Percentiles rank a stretch among this genome's conserved stretches.
These are phyloP conservation scores for Hypercompe scribonia DNA, from an alignment of 2,888 invertebrate genomes.

Conservation along the genomic window DNA sequence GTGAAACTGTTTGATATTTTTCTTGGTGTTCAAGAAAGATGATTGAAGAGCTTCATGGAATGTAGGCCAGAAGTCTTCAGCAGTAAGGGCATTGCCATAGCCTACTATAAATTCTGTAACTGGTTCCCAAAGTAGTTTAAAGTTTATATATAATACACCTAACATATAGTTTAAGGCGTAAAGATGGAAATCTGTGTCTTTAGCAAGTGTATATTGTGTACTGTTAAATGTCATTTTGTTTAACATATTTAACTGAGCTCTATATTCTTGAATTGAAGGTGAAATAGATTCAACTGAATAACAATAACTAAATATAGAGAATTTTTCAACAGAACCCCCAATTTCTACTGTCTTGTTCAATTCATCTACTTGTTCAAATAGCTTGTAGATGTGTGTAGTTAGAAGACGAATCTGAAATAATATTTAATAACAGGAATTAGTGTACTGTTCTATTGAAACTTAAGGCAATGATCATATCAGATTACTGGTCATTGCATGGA, in stretches of 20 bases:
- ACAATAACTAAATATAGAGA: conserved; percentile 89
- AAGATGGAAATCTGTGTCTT: conserved; percentile 86
- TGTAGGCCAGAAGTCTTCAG: conserved; percentile 90
- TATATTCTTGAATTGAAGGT: conserved; percentile 92
- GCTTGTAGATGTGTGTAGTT: conserved; percentile 90
- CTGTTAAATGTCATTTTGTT: conserved; percentile 90
- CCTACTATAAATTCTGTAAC: conserved; percentile 91
- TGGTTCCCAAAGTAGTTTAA: conserved; percentile 96
- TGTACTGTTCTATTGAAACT: background rate
- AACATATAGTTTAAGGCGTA: conserved; percentile 92
- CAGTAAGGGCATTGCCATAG: conserved; percentile 88
- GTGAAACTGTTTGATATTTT: conserved; percentile 67
- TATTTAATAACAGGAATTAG: background rate
- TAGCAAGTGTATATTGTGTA: conserved; percentile 85
- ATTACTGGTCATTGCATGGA: too few species aligned
- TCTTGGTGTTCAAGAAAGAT: conserved; percentile 80
- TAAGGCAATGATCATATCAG: too few species aligned
- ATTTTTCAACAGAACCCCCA: conserved; percentile 74
- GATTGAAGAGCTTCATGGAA: conserved; percentile 88
- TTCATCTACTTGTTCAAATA: conserved; percentile 87
- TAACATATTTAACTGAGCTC: conserved; percentile 91
- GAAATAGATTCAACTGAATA: conserved; percentile 90
- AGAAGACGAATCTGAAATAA: conserved; percentile 88
- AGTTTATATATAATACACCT: conserved; percentile 94
- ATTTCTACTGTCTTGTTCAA: conserved; percentile 72